phyloP scores from a whole-genome alignment of 2,797 vertebrate species.

The Hafferia zeledoni region DNA sequence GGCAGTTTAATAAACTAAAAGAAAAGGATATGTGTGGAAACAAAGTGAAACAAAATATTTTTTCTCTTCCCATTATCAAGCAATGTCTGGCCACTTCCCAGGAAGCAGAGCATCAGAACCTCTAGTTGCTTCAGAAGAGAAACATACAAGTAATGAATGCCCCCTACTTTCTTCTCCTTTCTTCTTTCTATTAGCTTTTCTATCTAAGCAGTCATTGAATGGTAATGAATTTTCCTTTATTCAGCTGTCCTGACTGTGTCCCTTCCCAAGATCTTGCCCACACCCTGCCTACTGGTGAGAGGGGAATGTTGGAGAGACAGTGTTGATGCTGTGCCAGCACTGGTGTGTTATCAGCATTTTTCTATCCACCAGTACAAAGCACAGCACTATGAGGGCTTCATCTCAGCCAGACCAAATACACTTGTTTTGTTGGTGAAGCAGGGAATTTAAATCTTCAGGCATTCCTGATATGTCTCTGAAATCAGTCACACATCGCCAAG shows the following conservation, averaged over 20 bases:
- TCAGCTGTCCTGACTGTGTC: neutral
- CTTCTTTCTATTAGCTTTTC: neutral
- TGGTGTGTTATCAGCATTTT: neutral
- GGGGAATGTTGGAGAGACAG: neutral
- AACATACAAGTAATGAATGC: neutral
- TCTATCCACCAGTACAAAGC: neutral
- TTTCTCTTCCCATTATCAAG: neutral
- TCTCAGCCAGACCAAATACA: neutral
- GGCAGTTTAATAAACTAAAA: neutral
- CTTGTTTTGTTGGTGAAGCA: neutral
- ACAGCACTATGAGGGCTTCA: neutral
- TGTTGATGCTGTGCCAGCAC: neutral
- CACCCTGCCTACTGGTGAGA: neutral
- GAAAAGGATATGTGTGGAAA: neutral
- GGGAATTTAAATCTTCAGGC: neutral
- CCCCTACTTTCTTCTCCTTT: neutral
- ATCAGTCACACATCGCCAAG: rapidly evolving
- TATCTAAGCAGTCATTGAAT: neutral
- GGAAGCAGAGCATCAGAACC: neutral
- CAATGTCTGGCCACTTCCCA: neutral
- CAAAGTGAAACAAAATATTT: neutral
- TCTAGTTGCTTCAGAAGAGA: neutral
- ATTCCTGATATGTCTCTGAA: neutral
- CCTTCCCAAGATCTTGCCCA: neutral
- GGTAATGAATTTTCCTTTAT: neutral